Evolutionary conservation across 23 tunicate genomes (phyloP).

Genomic region (Diplosoma virens): DNA sequence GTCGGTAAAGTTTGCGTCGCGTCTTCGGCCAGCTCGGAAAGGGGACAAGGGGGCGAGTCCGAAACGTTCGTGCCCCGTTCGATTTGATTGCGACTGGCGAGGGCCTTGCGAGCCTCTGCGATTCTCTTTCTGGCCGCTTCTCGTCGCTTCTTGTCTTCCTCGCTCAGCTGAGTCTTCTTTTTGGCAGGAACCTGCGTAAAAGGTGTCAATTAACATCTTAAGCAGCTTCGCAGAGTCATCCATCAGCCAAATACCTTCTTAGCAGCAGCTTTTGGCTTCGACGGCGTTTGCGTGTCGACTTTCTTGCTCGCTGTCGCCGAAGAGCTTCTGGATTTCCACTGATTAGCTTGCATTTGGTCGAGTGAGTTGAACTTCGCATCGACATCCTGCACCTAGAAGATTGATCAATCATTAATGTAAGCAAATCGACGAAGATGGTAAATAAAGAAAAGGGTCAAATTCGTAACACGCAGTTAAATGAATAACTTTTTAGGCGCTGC

Average conservation of each 20-base stretch:
- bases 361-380: slow-evolving; percentile 17
- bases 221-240: too few relatives aligned
- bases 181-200: slow-evolving; percentile 9
- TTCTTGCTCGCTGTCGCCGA: not conserved
- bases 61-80: not conserved
- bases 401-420: not conserved
- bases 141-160: slow-evolving; percentile 71
- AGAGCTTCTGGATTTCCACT: not conserved
- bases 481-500: too few relatives aligned
- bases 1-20: not conserved
- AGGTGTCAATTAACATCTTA: too few relatives aligned
- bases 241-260: too few relatives aligned
- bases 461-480: too few relatives aligned
- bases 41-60: not conserved
- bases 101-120: slow-evolving; percentile 68
- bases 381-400: slow-evolving; percentile 20
- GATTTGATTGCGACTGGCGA: slow-evolving; percentile 34
- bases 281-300: not conserved
- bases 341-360: not conserved
- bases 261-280: slow-evolving; percentile 18
- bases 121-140: slow-evolving; percentile 76
- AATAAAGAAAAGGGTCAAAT: too few relatives aligned
- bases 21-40: not conserved
- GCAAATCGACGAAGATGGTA: too few relatives aligned
- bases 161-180: slow-evolving; percentile 22